These are phyloP conservation scores for Erannis defoliaria DNA, from an alignment of 2,888 invertebrate genomes.

Conservation along the genomic window DNA sequence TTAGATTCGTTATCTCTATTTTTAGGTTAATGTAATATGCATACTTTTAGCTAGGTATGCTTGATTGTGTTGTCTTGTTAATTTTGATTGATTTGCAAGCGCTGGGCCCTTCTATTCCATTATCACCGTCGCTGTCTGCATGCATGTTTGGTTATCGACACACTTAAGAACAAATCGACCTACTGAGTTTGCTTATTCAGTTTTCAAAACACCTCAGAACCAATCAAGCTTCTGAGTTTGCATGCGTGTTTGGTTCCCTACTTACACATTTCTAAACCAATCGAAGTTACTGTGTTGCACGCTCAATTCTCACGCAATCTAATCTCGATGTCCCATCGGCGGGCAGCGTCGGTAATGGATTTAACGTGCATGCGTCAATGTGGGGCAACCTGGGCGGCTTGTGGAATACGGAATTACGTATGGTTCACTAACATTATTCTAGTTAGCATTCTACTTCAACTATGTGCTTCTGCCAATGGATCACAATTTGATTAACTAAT, in stretches of 20 bases:
- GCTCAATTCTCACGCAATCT: slow-evolving; percentile 20
- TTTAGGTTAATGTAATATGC: no score
- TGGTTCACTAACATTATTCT: not conserved
- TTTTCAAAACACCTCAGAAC: not conserved
- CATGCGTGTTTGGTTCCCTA: not conserved
- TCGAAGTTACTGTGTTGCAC: slow-evolving; percentile 13
- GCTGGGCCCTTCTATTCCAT: no score
- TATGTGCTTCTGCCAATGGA: not conserved
- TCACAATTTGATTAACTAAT: no score
- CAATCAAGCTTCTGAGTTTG: not conserved
- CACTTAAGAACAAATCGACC: no score
- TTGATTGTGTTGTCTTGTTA: no score
- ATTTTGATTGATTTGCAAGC: no score
- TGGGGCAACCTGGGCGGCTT: not conserved
- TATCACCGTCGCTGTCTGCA: no score
- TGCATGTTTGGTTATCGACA: no score
- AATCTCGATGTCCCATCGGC: slow-evolving; percentile 9
- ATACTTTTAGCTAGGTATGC: no score
- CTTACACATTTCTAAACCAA: slow-evolving; percentile 1
- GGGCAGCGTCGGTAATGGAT: slow-evolving; percentile 3
- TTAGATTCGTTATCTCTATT: no score
- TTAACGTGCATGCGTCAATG: slow-evolving; percentile 14
- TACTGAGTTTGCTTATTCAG: no score
- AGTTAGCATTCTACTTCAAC: not conserved
- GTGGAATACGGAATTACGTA: not conserved